Base-by-base conservation (phyloP, 1,140 invertebrate genomes). In the Dendrolimus punctatus region DNA sequence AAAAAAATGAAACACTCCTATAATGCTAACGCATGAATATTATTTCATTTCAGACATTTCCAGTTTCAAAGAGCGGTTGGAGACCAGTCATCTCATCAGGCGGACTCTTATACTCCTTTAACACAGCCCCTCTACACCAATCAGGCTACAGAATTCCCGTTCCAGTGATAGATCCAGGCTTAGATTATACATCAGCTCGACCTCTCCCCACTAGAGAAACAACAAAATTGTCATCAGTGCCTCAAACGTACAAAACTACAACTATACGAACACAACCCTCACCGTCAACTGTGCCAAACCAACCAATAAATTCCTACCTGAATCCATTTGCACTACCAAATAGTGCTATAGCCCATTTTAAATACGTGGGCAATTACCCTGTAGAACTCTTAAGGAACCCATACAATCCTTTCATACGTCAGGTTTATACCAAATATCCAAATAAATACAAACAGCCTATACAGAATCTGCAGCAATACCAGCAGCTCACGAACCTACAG, bases 41-140 rank as follows among this genome's bases (percentile, higher is more conserved):
- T 23, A 5, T 36, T 8, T 46, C 0, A 36, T 80, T 87, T 53
- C 76, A 87, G 85, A 69, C 71, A 55, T 60, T 76, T 46, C 80
- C 75, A 63, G 61, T 67, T 47, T 77, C 81, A 40, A 88, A 87
- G 71, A 73, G 83, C 49, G 87, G 87, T 39, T 88, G 87, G 87
- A 68, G 87, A 60, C 87, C 85, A 37, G 85, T 88, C 1, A 59
- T 87, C 8, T 76, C 83, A 2, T 78, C 82, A 4, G 63, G 80
- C 9, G 75, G 76, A 10, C 61, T 78, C 6, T 37, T 76, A 5
- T 86, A 81, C 60, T 59, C 71, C 6, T 68, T 76, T 46, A 72
- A 67, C 23, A 74, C 73, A 23, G 73, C 76, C 5, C 73, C 76
- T 0, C 71, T 82, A 1, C 77, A 81, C 40, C 67, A 73, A 4